A percentile compares a stretch with the other conserved stretches of the same genome.
Evolutionary conservation across 2,113 vertebrate genomes (phyloP).

Genomic region (Callospermophilus lateralis): DNA sequence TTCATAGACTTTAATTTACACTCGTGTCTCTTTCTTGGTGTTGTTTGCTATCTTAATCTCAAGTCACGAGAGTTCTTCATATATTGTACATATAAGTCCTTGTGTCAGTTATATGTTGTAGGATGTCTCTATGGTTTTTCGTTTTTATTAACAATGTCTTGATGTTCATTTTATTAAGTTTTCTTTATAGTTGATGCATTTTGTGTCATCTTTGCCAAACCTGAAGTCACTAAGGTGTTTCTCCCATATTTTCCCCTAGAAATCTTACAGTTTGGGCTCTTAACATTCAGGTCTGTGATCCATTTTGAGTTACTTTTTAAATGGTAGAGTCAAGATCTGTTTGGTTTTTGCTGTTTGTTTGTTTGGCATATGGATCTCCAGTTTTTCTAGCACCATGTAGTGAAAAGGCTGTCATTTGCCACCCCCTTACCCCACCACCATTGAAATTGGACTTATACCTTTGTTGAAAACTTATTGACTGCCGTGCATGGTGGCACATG

Average conservation of each 20-base stretch:
- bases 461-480: background rate
- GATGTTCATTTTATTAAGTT: constrained; percentile 26
- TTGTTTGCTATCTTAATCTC: background rate
- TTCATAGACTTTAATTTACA: background rate
- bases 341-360: background rate
- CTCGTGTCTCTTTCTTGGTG: background rate
- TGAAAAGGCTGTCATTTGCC: background rate
- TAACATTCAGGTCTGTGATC: background rate
- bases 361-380: background rate
- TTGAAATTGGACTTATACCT: background rate
- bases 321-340: background rate
- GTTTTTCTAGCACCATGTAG: background rate
- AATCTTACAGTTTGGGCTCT: background rate
- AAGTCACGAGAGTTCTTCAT: background rate
- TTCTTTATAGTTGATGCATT: constrained; percentile 8
- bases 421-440: background rate
- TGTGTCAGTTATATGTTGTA: background rate
- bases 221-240: constrained; percentile 14
- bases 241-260: background rate
- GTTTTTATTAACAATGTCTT: background rate
- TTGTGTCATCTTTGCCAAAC: constrained; percentile 36
- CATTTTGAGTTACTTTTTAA: background rate
- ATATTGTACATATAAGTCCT: background rate
- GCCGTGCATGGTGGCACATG: fast-evolving
- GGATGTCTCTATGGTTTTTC: background rate